Percentiles rank a stretch among this genome's conserved stretches.
Conservation (phyloP, 2,888 invertebrate species). For the Cacoxenus indagator region DNA sequence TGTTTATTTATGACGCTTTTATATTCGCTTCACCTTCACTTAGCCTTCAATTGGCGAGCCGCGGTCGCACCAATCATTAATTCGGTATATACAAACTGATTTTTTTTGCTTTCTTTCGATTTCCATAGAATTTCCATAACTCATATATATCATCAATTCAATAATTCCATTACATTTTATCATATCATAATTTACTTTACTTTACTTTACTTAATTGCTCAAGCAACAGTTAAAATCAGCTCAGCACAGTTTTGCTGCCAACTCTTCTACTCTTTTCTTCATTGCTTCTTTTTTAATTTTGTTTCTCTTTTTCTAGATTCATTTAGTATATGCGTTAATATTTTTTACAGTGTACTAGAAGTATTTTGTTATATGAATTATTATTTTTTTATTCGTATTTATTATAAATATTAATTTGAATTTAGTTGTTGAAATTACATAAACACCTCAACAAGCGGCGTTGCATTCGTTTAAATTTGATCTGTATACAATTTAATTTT, state of each 20-base stretch:
- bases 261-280: slow-evolving; percentile 27
- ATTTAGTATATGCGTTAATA: slow-evolving; percentile 17
- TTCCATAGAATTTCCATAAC: background rate
- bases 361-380: too few species aligned
- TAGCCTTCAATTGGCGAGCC: background rate
- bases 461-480: background rate
- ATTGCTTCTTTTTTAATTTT: slow-evolving; percentile 9
- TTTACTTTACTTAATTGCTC: slow-evolving; percentile 38
- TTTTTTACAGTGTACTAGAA: slow-evolving; percentile 55
- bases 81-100: background rate
- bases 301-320: background rate
- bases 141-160: background rate
- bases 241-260: slow-evolving; percentile 36
- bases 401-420: slow-evolving; percentile 27
- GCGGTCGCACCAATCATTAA: background rate
- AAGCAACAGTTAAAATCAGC: slow-evolving; percentile 53
- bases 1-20: background rate
- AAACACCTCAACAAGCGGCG: slow-evolving; percentile 63
- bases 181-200: background rate
- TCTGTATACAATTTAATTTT: background rate
- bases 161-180: background rate
- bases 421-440: slow-evolving; percentile 33
- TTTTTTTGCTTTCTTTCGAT: background rate
- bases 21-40: background rate
- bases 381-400: slow-evolving; percentile 45